Conservation (phyloP, 2,888 invertebrate species). For the Penaeus monodon region DNA sequence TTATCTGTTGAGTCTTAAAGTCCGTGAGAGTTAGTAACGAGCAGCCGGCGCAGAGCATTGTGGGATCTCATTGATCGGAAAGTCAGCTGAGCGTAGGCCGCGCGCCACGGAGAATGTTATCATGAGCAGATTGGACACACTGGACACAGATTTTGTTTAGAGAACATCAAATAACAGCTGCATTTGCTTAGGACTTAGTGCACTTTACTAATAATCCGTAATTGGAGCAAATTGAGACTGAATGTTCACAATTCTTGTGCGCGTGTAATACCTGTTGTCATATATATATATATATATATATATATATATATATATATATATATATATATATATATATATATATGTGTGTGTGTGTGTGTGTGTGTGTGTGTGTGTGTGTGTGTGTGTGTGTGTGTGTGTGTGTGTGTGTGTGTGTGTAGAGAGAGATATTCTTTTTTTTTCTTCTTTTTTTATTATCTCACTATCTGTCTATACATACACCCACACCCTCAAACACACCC, state of each 20-base stretch:
- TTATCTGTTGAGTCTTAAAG: neutral
- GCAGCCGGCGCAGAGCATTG: slow-evolving; percentile 38
- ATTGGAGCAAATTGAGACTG: neutral
- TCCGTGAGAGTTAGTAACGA: slow-evolving; percentile 30
- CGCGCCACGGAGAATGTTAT: neutral
- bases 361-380: neutral
- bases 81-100: slow-evolving; percentile 37
- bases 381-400: neutral
- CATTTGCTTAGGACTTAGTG: too few species aligned
- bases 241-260: too few species aligned
- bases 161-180: too few species aligned
- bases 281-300: neutral
- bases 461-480: too few species aligned
- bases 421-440: too few species aligned
- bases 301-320: slow-evolving; percentile 15
- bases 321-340: slow-evolving; percentile 21
- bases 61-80: slow-evolving; percentile 54
- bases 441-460: too few species aligned
- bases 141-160: too few species aligned
- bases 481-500: too few species aligned
- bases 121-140: neutral
- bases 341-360: neutral
- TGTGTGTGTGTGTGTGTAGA: too few species aligned
- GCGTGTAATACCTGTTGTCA: neutral
- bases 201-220: too few species aligned